These are phyloP conservation scores for Galerucella calmariensis DNA, from an alignment of 2,888 invertebrate species.

Conservation along the genomic window DNA sequence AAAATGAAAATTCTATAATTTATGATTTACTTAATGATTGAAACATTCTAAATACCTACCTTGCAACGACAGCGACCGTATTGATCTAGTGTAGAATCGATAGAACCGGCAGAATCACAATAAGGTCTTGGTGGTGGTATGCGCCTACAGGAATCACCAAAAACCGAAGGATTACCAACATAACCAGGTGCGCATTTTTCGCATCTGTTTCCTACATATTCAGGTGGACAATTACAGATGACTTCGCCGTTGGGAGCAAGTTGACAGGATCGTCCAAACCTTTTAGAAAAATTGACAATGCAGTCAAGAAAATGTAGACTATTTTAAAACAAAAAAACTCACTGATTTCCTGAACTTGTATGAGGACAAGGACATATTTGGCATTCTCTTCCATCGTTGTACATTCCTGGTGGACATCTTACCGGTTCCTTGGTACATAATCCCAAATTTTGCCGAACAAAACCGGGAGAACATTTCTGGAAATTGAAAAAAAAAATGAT, in stretches of 20 bases:
- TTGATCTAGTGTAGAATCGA: constrained; percentile 63
- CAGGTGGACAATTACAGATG: constrained; percentile 83
- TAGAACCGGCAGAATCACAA: constrained; percentile 84
- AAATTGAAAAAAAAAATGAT: constrained; percentile 18
- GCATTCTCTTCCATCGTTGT: constrained; percentile 86
- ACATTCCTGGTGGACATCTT: constrained; percentile 81
- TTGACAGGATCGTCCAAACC: constrained; percentile 84
- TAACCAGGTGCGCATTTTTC: constrained; percentile 83
- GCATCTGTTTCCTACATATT: constrained; percentile 81
- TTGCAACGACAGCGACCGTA: constrained; percentile 74
- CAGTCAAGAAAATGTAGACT: not conserved
- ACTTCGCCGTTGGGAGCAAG: constrained; percentile 79
- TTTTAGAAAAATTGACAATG: constrained; percentile 55
- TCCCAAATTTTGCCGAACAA: constrained; percentile 78
- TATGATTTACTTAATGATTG: not conserved
- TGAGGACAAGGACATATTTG: constrained; percentile 86
- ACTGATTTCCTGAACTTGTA: constrained; percentile 79
- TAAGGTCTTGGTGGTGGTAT: constrained; percentile 17
- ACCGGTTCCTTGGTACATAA: constrained; percentile 70
- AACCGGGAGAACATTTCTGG: constrained; percentile 85
- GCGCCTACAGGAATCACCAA: constrained; percentile 79
- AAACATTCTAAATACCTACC: constrained; percentile 68
- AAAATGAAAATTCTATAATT: too few relatives aligned
- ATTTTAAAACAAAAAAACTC: constrained; percentile 56
- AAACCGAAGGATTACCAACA: constrained; percentile 80